Evolutionary conservation across 2,113 vertebrate species (phyloP), one percentile per base, ranked within the genome.

Genomic region (Spea multiplicata): DNA sequence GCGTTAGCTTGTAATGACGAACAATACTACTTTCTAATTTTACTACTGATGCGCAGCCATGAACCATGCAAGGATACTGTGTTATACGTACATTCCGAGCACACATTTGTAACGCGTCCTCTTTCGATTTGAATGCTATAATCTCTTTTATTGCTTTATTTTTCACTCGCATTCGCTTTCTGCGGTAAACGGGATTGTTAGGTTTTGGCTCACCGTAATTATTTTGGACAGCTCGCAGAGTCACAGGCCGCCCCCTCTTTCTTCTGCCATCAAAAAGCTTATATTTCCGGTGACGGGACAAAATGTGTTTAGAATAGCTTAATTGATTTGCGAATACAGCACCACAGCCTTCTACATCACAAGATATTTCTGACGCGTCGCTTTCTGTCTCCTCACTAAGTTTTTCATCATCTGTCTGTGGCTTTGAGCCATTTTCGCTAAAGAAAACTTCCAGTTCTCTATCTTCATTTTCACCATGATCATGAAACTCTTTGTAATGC

Each of bases 61-160:
- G 94, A 3, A 98, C 81, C 96, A 99, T 97, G 88, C 97, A 99
- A 0, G 97, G 97, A 76, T 94, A 97, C 66, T 95, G 92, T 0
- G 90, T 92, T 17, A 91, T 91, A 61, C 93, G 82, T 65, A 88
- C 93, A 8, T 95, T 94, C 85, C 96, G 95, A 69, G 94, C 92
- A 76, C 97, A 99, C 96, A 98, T 96, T 77, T 96, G 93, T 16
- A 99, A 87, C 16, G 96, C 97, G 88, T 99, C 96, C 80, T 96
- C 95, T 10, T 86, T 91, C 4, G 91, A 91, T 87, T 90, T 93
- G 78, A 92, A 92, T 81, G n/a, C 86, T 76, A 93, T 81, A 5
- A 84, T 82, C 17, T 80, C 64, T 5, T 12, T 55, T 61, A 46
- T 6, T n/a, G 6, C 3, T 16, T 8, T 65, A 66, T 73, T 90